phyloP scores from a whole-genome alignment of 2,113 vertebrate genomes.

The Ranitomeya imitator region DNA sequence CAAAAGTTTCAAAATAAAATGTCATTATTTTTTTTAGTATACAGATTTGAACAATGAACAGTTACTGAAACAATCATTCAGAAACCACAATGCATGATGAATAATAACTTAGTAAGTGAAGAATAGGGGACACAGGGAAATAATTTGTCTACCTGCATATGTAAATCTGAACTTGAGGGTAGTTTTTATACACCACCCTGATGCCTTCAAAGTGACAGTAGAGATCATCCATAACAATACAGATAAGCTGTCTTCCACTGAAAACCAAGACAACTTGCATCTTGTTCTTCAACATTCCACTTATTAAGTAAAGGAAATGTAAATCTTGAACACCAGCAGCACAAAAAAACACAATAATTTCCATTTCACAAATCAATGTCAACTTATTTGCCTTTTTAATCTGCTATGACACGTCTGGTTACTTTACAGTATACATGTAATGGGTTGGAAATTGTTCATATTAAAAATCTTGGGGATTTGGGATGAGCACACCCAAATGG shows the following conservation, averaged over 20 bases:
- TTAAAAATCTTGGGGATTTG: background rate
- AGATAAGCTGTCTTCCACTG: background rate
- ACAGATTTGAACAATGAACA: too few relatives aligned
- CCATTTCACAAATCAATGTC: background rate
- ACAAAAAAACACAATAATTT: slow-evolving; percentile 1
- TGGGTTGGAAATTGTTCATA: background rate
- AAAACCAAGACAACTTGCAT: background rate
- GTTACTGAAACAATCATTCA: background rate
- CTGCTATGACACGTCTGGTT: slow-evolving; percentile 1
- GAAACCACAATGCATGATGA: background rate
- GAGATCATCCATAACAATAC: background rate
- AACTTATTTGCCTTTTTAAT: background rate
- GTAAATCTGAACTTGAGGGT: background rate
- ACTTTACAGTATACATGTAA: background rate
- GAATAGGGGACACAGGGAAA: background rate
- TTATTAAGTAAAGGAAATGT: background rate
- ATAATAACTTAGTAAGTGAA: background rate
- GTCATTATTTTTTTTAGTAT: too few relatives aligned
- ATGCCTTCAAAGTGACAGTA: slow-evolving; percentile 4
- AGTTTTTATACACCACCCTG: background rate
- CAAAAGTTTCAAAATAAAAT: too few relatives aligned
- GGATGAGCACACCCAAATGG: too few relatives aligned
- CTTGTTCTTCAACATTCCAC: slow-evolving; percentile 36
- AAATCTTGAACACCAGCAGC: background rate
- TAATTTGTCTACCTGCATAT: slow-evolving; percentile 26